These are phyloP conservation scores for Lepas anatifera DNA, from an alignment of 2,888 invertebrate species.

Conservation along the genomic window DNA sequence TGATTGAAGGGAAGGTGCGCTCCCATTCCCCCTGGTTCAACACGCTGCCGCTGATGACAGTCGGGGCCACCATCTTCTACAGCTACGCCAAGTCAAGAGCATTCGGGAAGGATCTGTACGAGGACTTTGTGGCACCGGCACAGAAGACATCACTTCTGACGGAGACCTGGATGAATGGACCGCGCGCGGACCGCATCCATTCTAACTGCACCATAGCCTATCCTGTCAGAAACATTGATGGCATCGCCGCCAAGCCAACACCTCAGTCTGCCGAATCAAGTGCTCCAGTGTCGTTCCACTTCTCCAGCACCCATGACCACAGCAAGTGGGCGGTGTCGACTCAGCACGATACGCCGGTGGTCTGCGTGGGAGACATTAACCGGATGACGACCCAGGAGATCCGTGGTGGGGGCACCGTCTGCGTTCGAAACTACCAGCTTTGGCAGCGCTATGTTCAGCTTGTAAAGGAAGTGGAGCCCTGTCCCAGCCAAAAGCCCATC, in stretches of 20 bases:
- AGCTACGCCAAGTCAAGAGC: constrained; percentile 73
- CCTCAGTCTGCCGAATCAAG: not conserved
- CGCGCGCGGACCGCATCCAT: constrained; percentile 42
- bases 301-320: constrained; percentile 33
- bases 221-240: constrained; percentile 24
- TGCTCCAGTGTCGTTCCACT: constrained; percentile 11
- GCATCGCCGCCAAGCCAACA: not conserved
- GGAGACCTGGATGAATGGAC: constrained; percentile 53
- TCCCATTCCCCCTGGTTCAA: constrained; percentile 49
- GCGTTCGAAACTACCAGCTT: not conserved
- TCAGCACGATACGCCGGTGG: constrained; percentile 44
- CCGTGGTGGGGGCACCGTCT: not conserved
- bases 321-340: constrained; percentile 35
- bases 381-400: constrained; percentile 38
- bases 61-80: constrained; percentile 49
- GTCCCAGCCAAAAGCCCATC: not conserved
- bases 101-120: constrained; percentile 71
- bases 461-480: not conserved
- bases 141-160: constrained; percentile 58
- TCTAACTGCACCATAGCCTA: constrained; percentile 61
- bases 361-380: constrained; percentile 89
- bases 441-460: not conserved
- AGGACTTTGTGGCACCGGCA: constrained; percentile 62
- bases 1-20: constrained; percentile 25
- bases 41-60: constrained; percentile 43